Percentiles rank a stretch among this genome's conserved stretches.
These are phyloP conservation scores for Ophion obscuratus DNA, from an alignment of 2,888 invertebrate species.

Conservation along the genomic window DNA sequence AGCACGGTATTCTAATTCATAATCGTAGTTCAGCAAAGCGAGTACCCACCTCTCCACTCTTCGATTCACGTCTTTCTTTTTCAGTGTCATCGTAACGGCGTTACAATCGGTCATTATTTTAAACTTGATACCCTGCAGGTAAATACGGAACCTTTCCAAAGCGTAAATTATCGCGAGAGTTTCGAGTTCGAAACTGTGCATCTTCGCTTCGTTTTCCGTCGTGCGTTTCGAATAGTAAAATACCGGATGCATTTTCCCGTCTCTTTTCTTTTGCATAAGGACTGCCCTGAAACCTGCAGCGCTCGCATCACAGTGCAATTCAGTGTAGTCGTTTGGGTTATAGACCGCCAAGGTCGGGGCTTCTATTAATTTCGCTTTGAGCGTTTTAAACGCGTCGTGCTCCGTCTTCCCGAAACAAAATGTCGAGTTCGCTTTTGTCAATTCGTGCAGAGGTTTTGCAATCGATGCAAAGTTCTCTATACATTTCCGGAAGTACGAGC, in stretches of 20 bases:
- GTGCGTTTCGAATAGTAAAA: slow-evolving; percentile 77
- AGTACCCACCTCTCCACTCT: slow-evolving; percentile 71
- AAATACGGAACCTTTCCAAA: slow-evolving; percentile 70
- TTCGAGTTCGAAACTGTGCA: slow-evolving; percentile 79
- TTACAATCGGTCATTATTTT: too few relatives aligned
- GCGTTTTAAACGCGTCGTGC: slow-evolving; percentile 18
- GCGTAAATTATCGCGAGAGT: slow-evolving; percentile 69
- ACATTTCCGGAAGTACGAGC: slow-evolving; percentile 73
- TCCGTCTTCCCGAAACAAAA: too few relatives aligned
- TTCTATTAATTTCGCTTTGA: slow-evolving; percentile 66
- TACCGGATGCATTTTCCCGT: slow-evolving; percentile 74
- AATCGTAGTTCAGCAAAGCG: slow-evolving; percentile 71
- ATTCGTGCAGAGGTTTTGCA: slow-evolving; percentile 73
- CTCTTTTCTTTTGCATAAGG: slow-evolving; percentile 75
- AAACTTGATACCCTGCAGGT: slow-evolving; percentile 61
- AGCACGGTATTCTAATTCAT: slow-evolving; percentile 69
- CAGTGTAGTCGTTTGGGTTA: background rate
- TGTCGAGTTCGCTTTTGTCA: too few relatives aligned
- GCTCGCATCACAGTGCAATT: too few relatives aligned
- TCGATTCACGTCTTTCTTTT: slow-evolving; percentile 71
- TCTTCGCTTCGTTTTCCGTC: slow-evolving; percentile 71
- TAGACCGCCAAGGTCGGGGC: slow-evolving; percentile 74
- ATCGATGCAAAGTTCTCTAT: slow-evolving; percentile 67
- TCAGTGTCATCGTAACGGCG: slow-evolving; percentile 43
- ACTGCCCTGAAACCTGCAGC: slow-evolving; percentile 69